These are phyloP conservation scores for Nothocercus julius DNA, from an alignment of 2,113 vertebrate species.

Conservation along the genomic window DNA sequence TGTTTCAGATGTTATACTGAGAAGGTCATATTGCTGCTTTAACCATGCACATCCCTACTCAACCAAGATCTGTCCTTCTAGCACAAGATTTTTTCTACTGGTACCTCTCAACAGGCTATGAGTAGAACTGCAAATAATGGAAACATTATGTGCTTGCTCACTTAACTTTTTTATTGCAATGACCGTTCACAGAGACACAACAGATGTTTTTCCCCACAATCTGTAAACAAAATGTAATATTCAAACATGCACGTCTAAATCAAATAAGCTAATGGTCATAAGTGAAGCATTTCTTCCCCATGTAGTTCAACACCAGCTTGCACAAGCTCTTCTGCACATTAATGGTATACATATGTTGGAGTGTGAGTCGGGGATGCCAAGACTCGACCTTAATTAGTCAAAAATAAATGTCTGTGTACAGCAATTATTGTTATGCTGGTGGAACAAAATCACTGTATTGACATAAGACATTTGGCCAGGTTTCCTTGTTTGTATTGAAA, in stretches of 20 bases:
- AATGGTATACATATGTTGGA: background rate
- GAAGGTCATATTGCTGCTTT: background rate
- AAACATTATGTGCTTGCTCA: background rate
- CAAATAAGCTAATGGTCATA: background rate
- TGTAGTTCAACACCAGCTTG: background rate
- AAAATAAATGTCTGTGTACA: slow-evolving; percentile 2
- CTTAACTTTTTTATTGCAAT: background rate
- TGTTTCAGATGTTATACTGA: background rate
- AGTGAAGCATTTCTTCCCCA: background rate
- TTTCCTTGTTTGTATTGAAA: slow-evolving; percentile 70
- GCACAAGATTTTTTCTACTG: background rate
- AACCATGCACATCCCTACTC: background rate
- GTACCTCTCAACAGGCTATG: background rate
- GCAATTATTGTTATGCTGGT: slow-evolving; percentile 2
- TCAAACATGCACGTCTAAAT: background rate
- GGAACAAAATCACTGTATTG: slow-evolving; percentile 2
- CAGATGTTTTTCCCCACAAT: background rate
- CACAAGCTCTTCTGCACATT: background rate
- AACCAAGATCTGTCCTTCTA: background rate
- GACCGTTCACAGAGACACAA: background rate
- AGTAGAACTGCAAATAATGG: background rate
- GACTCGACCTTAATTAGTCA: slow-evolving; percentile 14
- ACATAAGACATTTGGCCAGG: background rate
- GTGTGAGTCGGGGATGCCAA: background rate
- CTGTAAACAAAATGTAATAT: background rate